Conservation (phyloP, 2,888 invertebrate genomes). For the Syrphus vitripennis region DNA sequence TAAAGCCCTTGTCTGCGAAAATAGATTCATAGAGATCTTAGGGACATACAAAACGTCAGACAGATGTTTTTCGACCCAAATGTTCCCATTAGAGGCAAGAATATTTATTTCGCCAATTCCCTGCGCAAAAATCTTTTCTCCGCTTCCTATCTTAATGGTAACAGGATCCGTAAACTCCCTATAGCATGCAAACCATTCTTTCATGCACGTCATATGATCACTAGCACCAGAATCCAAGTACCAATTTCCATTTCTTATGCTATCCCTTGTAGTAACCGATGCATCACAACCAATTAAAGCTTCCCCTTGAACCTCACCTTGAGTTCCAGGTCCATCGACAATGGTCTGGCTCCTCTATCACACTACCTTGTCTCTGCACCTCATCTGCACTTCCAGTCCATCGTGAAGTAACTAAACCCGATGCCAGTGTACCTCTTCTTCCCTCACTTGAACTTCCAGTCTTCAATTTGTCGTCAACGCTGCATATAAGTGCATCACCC, state of each 20-base stretch:
- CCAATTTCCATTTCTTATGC: background rate
- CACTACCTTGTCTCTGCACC: background rate
- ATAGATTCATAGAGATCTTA: conserved; percentile 63
- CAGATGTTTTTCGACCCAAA: conserved; percentile 52
- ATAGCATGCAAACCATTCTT: conserved; percentile 18
- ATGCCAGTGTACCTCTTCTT: background rate
- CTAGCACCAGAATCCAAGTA: conserved; percentile 35
- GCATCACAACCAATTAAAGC: background rate
- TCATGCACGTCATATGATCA: conserved; percentile 17
- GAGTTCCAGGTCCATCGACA: conserved; percentile 19
- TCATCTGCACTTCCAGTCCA: conserved; percentile 16
- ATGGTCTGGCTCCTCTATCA: background rate
- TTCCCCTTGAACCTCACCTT: conserved; percentile 6
- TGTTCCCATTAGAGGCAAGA: conserved; percentile 53
- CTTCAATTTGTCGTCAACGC: background rate
- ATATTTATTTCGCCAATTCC: conserved; percentile 60
- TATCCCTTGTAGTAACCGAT: background rate
- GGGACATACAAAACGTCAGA: conserved; percentile 70
- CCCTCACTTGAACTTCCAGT: background rate
- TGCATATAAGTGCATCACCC: conserved; percentile 12
- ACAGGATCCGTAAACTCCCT: conserved; percentile 1
- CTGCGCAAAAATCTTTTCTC: conserved; percentile 49
- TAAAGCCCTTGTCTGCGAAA: conserved; percentile 53
- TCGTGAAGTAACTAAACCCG: background rate
- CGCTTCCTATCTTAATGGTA: conserved; percentile 40